Percentiles rank a stretch among this genome's conserved stretches.
Conservation (phyloP, 2,888 invertebrate species). For the Phengaris arion region DNA sequence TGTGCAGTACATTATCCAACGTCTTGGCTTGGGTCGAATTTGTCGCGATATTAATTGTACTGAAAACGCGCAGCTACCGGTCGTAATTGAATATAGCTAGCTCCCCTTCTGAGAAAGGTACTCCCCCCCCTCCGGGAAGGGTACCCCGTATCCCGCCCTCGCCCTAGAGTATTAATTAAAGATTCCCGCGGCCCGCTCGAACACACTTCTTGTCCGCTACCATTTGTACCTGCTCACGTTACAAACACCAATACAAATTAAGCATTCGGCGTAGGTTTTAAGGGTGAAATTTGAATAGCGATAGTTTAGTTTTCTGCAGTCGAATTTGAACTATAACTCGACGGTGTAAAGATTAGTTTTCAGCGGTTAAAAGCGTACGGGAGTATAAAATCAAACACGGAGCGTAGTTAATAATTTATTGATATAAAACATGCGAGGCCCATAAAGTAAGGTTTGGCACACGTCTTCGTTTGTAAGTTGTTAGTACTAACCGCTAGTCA, state of each 20-base stretch:
- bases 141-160: constrained; percentile 44
- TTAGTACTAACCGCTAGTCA: constrained; percentile 64
- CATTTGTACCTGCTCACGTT: constrained; percentile 56
- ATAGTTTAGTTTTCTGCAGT: constrained; percentile 41
- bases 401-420: constrained; percentile 79
- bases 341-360: constrained; percentile 60
- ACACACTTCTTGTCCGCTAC: constrained; percentile 43
- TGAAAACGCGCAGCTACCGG: constrained; percentile 56
- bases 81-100: constrained; percentile 73
- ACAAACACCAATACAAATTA: constrained; percentile 60
- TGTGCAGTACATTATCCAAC: constrained; percentile 45
- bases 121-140: neutral
- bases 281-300: constrained; percentile 62
- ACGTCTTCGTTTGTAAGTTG: constrained; percentile 76
- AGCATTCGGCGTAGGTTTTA: constrained; percentile 58
- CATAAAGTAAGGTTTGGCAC: constrained; percentile 78
- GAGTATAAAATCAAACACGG: constrained; percentile 75
- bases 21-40: constrained; percentile 46
- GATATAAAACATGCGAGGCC: constrained; percentile 79
- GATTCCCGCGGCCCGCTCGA: constrained; percentile 67
- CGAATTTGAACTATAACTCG: constrained; percentile 60
- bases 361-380: constrained; percentile 57
- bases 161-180: constrained; percentile 74
- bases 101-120: constrained; percentile 37
- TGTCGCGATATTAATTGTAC: constrained; percentile 58